Evolutionary conservation across 2,113 vertebrate species (phyloP).

Genomic region (Phalacrocorax brasilianus): DNA sequence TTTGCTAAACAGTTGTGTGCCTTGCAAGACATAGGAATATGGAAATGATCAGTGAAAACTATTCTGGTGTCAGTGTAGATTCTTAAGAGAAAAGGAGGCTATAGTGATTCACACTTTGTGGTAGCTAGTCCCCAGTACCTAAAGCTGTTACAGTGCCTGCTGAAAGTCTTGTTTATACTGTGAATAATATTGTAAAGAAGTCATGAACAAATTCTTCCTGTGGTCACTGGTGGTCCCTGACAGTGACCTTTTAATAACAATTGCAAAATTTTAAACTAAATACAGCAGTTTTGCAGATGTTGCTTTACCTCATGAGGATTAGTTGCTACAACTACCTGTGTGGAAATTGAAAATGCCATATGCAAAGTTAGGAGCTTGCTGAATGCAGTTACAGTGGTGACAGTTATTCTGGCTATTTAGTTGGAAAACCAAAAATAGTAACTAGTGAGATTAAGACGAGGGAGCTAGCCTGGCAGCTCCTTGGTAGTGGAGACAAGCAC

Average conservation of each 20-base stretch:
- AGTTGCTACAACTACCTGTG: not conserved
- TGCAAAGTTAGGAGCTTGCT: not conserved
- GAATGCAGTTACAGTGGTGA: not conserved
- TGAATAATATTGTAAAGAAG: not conserved
- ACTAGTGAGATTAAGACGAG: rapidly evolving
- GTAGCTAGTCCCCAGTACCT: not conserved
- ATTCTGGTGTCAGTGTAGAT: not conserved
- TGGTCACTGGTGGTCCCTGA: not conserved
- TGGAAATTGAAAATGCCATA: not conserved
- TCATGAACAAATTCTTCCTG: not conserved
- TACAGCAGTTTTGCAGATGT: not conserved
- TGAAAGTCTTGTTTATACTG: not conserved
- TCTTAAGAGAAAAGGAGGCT: not conserved
- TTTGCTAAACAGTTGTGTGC: not conserved
- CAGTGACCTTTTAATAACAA: not conserved
- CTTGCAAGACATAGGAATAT: not conserved
- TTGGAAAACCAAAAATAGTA: not conserved
- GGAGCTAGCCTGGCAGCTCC: not conserved
- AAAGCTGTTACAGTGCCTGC: rapidly evolving
- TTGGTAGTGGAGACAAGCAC: not conserved
- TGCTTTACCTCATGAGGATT: rapidly evolving
- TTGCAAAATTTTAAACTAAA: not conserved
- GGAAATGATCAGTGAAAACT: not conserved
- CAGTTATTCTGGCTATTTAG: not conserved
- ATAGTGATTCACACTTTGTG: not conserved